Percentiles rank a stretch among this genome's conserved stretches.
Evolutionary conservation across 2,888 invertebrate species (phyloP).

Genomic region (Ametastegia equiseti): DNA sequence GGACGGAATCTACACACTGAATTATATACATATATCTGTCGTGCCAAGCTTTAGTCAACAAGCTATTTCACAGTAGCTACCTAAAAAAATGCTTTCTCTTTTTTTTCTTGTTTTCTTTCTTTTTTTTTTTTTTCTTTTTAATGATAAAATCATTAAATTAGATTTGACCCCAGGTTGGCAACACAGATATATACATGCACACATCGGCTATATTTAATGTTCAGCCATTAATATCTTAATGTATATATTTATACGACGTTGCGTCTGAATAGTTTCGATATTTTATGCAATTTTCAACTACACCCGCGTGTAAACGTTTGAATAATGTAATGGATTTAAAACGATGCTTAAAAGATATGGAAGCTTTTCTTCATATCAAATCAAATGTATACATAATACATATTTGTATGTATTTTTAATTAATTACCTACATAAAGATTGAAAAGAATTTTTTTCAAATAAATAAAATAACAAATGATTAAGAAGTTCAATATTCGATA

Average conservation of each 20-base stretch:
- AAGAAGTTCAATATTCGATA: background rate
- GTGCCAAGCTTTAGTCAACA: constrained; percentile 71
- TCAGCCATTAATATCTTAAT: constrained; percentile 61
- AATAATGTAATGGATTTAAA: no score
- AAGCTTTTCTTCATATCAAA: no score
- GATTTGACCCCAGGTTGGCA: constrained; percentile 68
- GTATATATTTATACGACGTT: constrained; percentile 39
- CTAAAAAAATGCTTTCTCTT: constrained; percentile 4
- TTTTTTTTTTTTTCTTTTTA: background rate
- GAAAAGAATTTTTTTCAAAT: background rate
- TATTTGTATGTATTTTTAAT: no score
- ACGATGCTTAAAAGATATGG: no score
- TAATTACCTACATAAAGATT: background rate
- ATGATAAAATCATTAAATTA: constrained; percentile 37
- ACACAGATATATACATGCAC: constrained; percentile 73
- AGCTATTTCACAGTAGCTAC: constrained; percentile 63
- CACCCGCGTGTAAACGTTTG: constrained; percentile 34
- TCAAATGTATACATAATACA: no score
- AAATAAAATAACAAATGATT: background rate
- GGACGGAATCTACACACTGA: constrained; percentile 75
- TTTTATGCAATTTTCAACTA: constrained; percentile 44
- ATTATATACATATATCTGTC: constrained; percentile 74
- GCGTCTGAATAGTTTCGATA: constrained; percentile 42
- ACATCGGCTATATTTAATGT: constrained; percentile 68
- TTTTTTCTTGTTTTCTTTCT: background rate